Evolutionary conservation across 2,797 vertebrate species (phyloP).

Genomic region (Sebastes kiyomatsui): DNA sequence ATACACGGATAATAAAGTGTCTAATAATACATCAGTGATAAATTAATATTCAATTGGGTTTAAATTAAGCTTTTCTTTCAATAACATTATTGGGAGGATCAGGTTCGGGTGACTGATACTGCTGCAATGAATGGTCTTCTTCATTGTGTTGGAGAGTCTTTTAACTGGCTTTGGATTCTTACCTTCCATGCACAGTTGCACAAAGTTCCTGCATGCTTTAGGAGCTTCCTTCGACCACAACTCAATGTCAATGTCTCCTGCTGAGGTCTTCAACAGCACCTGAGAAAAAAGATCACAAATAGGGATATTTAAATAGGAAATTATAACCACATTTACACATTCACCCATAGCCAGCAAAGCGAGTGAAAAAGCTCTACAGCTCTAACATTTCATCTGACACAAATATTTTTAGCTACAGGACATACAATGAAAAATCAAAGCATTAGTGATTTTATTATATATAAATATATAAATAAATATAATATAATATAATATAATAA

Average conservation of each 20-base stretch:
- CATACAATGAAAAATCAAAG: neutral
- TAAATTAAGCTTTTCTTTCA: neutral
- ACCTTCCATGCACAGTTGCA: slow-evolving; percentile 98
- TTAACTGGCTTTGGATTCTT: slow-evolving; percentile 26
- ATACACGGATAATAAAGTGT: neutral
- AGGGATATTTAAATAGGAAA: neutral
- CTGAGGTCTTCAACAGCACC: slow-evolving; percentile 95
- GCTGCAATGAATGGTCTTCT: neutral
- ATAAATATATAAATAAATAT: too few species aligned
- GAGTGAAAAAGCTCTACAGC: neutral
- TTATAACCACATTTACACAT: neutral
- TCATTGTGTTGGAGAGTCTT: neutral
- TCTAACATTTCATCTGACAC: neutral
- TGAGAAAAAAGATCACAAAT: slow-evolving; percentile 46
- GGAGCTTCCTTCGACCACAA: slow-evolving; percentile 98
- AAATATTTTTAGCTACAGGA: neutral
- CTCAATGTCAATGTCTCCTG: slow-evolving; percentile 96
- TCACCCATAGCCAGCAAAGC: neutral
- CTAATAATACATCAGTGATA: neutral
- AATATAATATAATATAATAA: too few species aligned
- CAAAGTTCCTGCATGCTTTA: slow-evolving; percentile 95
- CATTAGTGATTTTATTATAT: too few species aligned
- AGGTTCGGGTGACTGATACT: neutral
- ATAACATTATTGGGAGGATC: neutral
- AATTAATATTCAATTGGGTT: neutral